Evolutionary conservation across 92 coral and sea anemone species (phyloP).

Genomic region (Palythoa grandis): DNA sequence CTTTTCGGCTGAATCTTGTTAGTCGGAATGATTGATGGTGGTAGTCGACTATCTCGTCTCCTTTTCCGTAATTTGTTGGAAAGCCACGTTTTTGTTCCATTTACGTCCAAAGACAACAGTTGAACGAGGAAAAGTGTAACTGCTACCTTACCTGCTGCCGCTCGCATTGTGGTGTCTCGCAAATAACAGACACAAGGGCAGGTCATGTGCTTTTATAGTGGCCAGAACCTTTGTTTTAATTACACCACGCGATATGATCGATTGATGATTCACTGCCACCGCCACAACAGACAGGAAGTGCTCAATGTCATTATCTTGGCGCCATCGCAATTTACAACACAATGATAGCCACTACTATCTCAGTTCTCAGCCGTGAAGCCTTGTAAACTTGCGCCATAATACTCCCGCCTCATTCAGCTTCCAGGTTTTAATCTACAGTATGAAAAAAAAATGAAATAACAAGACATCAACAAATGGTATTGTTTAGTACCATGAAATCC

Average conservation of each 20-base stretch:
- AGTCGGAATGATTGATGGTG: slow-evolving; percentile 21
- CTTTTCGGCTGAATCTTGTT: slow-evolving; percentile 30
- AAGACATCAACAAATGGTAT: slow-evolving; percentile 3
- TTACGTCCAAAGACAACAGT: not conserved
- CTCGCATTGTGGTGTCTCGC: slow-evolving; percentile 13
- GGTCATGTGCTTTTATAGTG: slow-evolving; percentile 33
- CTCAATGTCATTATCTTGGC: slow-evolving; percentile 29
- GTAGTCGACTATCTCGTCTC: not conserved
- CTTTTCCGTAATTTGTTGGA: slow-evolving; percentile 19
- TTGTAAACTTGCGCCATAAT: slow-evolving; percentile 27
- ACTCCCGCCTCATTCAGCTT: not conserved
- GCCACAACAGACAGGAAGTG: slow-evolving; percentile 39
- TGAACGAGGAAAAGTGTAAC: not conserved
- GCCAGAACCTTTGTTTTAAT: not conserved
- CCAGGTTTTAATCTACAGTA: not conserved
- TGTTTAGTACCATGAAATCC: not conserved
- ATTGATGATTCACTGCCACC: slow-evolving; percentile 18
- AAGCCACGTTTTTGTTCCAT: slow-evolving; percentile 17
- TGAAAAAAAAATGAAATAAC: not conserved
- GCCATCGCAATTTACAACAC: not conserved
- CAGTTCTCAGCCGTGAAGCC: not conserved
- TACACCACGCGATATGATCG: slow-evolving; percentile 32
- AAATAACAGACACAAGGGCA: not conserved
- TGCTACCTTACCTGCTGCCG: not conserved
- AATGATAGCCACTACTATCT: not conserved